Evolutionary conservation across 2,888 invertebrate species (phyloP).

Genomic region (Cantharis lateralis): DNA sequence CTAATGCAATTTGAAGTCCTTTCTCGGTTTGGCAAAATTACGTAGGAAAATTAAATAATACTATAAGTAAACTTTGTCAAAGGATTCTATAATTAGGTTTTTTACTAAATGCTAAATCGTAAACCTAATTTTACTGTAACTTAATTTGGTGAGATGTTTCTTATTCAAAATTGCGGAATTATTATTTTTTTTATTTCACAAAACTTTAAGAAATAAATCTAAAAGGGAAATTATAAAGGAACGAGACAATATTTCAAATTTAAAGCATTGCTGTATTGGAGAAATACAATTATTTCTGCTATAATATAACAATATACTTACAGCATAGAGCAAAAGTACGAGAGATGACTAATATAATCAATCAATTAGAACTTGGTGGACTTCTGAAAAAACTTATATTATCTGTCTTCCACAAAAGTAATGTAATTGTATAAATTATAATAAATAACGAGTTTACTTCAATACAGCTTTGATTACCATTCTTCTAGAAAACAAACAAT

Average conservation of each 20-base stretch:
- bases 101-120: background rate
- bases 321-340: background rate
- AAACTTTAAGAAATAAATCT: background rate
- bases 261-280: background rate
- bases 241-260: background rate
- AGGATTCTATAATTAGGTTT: background rate
- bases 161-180: background rate
- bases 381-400: background rate
- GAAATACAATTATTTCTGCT: background rate
- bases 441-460: background rate
- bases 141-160: background rate
- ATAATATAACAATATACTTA: background rate
- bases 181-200: background rate
- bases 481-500: constrained; percentile 28
- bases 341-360: background rate
- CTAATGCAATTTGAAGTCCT: background rate
- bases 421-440: background rate
- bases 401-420: background rate
- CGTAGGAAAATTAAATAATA: background rate
- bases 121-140: background rate
- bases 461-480: constrained; percentile 5
- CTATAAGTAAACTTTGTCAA: background rate
- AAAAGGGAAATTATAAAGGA: background rate
- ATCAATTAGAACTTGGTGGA: background rate
- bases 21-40: background rate